These are phyloP conservation scores for Phyllotis vaccarum DNA, from an alignment of 2,797 vertebrate genomes.

Conservation along the genomic window DNA sequence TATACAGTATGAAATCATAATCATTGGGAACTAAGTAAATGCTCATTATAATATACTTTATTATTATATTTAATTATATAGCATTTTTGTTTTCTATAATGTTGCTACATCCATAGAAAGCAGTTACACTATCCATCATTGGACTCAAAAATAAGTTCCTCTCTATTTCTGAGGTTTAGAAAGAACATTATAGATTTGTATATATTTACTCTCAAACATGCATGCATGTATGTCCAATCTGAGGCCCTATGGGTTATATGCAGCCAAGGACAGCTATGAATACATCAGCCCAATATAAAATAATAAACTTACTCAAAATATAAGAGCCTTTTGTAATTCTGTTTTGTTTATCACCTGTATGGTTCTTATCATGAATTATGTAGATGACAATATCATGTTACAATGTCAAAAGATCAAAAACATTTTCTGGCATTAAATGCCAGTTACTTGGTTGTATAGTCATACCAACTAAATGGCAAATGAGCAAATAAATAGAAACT, in stretches of 20 bases:
- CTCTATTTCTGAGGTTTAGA: constrained; percentile 56
- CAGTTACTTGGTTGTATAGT: constrained; percentile 5
- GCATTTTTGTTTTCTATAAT: constrained; percentile 27
- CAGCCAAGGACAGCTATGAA: not conserved
- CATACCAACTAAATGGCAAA: constrained; percentile 58
- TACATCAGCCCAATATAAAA: not conserved
- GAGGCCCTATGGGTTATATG: not conserved
- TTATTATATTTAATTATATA: not conserved
- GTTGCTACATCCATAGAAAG: not conserved
- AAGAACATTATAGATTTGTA: not conserved
- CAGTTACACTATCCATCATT: constrained; percentile 5
- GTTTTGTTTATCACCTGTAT: not conserved
- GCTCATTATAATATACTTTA: constrained; percentile 13
- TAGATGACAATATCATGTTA: not conserved
- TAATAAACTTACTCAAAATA: not conserved
- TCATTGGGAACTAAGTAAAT: not conserved
- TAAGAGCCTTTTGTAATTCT: not conserved
- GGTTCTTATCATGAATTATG: not conserved
- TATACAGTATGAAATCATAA: not conserved
- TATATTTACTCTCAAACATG: constrained; percentile 26
- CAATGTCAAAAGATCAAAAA: not conserved
- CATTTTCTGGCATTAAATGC: not conserved
- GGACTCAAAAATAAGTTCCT: not conserved
- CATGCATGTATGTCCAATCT: not conserved
- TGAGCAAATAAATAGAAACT: constrained; percentile 51